Evolutionary conservation across 1,140 invertebrate genomes (phyloP), one percentile per base, ranked within the genome.

Genomic region (Glossosoma conforme): DNA sequence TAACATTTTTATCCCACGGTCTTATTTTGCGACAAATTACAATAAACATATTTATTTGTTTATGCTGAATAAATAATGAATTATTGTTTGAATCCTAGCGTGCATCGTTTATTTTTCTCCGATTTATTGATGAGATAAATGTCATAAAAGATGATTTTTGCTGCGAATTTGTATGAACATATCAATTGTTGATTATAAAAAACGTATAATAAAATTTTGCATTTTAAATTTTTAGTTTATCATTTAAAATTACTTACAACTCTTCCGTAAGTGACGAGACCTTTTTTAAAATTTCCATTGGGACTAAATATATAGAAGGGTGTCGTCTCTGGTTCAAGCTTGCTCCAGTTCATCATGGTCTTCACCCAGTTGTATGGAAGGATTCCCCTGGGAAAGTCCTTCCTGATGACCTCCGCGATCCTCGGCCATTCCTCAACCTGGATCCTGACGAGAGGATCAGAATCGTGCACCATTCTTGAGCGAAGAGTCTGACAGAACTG

Each of bases 211-310:
- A 1, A 8, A 9, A 10, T 25, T 19, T 8, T 10, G 35, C 1
- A 3, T 6, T n/a, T 28, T 28, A 33, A 44, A 46, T 2, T 9
- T 3, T 20, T 46, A 28, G 37, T 5, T 11, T 15, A 38, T 2
- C 1, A 19, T 24, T 11, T 8, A 14, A 10, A 28, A 15, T 24
- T n/a, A 44, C 36, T 47, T 48, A 56, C 54, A 8, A 35, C 28
- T 44, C 30, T 52, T 37, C 54, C 54, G 15, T 52, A 56, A 5
- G 37, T 44, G 11, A 56, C 49, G 3, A 56, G 15, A 14, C 54
- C 54, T 44, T 56, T 37, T 37, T 42, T 19, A 11, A 52, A 32
- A 24, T 52, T 47, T 30, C 54, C 54, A 13, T 44, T 30, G 5
- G 49, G 49, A 37, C 44, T 44, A 21, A 37, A 56, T 6, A 56